A percentile compares a stretch with the other conserved stretches of the same genome.
phyloP scores from a whole-genome alignment of 2,888 invertebrate genomes.

The Drosophila sordidapex region DNA sequence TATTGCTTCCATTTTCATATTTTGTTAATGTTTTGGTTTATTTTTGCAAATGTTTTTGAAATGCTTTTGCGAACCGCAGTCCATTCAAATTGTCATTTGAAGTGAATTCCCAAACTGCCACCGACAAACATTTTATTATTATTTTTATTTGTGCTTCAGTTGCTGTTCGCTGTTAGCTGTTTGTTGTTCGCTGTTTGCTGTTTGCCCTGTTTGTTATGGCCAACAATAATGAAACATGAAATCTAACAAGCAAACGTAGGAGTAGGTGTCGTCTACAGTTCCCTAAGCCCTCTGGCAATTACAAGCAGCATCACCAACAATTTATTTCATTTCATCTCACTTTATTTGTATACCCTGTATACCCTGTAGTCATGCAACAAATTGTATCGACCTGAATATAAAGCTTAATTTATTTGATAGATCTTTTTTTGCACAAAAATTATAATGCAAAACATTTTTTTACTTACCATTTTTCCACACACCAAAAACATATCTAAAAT shows the following conservation, averaged over 20 bases:
- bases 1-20: not conserved
- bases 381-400: not conserved
- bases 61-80: not conserved
- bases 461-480: not conserved
- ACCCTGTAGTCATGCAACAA: not conserved
- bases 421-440: no score
- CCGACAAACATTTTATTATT: slow-evolving; percentile 43
- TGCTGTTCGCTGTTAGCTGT: slow-evolving; percentile 3
- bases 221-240: slow-evolving; percentile 38
- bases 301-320: slow-evolving; percentile 32
- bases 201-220: slow-evolving; percentile 8
- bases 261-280: slow-evolving; percentile 52
- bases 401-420: not conserved
- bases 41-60: slow-evolving; percentile 4
- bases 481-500: not conserved
- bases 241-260: slow-evolving; percentile 28
- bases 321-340: slow-evolving; percentile 43
- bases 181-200: slow-evolving; percentile 1
- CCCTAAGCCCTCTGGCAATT: slow-evolving; percentile 45
- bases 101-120: slow-evolving; percentile 35
- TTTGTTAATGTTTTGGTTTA: not conserved
- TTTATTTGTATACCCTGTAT: slow-evolving; percentile 14
- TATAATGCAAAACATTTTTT: not conserved
- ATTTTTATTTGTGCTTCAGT: slow-evolving; percentile 9
- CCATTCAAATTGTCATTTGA: slow-evolving; percentile 24